Percentiles rank a stretch among this genome's conserved stretches.
Conservation (phyloP, 1,140 invertebrate genomes). For the Musca domestica region DNA sequence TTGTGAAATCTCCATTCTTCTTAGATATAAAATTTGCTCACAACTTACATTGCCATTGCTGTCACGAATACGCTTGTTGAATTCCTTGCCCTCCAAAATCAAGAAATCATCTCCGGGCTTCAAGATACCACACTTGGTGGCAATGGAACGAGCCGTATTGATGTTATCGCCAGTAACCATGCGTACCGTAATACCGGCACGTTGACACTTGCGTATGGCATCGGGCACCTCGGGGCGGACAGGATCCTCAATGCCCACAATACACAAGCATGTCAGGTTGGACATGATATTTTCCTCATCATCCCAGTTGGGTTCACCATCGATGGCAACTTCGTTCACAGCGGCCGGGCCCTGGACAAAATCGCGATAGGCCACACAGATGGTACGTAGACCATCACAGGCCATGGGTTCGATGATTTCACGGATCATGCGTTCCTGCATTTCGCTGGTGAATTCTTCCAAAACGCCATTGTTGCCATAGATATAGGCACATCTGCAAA, state of each 20-base stretch:
- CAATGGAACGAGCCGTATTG: slow-evolving; percentile 97
- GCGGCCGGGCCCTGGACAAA: slow-evolving; percentile 91
- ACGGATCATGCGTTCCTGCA: slow-evolving; percentile 89
- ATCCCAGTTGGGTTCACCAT: slow-evolving; percentile 96
- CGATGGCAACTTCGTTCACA: slow-evolving; percentile 85
- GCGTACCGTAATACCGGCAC: slow-evolving; percentile 97
- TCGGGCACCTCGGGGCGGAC: slow-evolving; percentile 95
- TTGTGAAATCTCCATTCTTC: too few relatives aligned
- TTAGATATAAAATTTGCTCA: not conserved
- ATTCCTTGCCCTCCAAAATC: slow-evolving; percentile 97
- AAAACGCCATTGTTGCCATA: slow-evolving; percentile 89
- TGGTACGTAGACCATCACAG: slow-evolving; percentile 94
- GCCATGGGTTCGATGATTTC: slow-evolving; percentile 99
- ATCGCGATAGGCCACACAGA: slow-evolving; percentile 91
- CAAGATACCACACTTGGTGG: slow-evolving; percentile 95
- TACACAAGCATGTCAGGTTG: slow-evolving; percentile 92
- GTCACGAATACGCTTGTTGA: slow-evolving; percentile 91
- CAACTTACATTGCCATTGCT: slow-evolving; percentile 73
- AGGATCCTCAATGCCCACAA: slow-evolving; percentile 99
- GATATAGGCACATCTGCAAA: slow-evolving; percentile 87
- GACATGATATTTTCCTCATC: slow-evolving; percentile 91
- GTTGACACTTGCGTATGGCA: slow-evolving; percentile 92
- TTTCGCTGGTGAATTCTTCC: slow-evolving; percentile 85
- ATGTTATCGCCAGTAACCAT: slow-evolving; percentile 99
- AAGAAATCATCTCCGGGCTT: slow-evolving; percentile 92